Percentiles rank a stretch among this genome's conserved stretches.
phyloP scores from a whole-genome alignment of 2,888 invertebrate species.

The Catocala sponsa region DNA sequence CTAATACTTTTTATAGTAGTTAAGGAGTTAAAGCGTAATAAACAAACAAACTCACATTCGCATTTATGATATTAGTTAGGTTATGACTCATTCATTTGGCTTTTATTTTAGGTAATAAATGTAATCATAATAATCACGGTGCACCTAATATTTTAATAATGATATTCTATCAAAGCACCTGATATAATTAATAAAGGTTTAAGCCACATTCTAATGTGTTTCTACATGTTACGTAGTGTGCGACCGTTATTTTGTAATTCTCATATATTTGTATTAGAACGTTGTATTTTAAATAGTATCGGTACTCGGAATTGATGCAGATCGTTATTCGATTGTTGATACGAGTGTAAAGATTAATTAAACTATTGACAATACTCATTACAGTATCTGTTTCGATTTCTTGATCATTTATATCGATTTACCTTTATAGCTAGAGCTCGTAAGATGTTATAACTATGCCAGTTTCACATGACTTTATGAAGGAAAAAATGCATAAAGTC shows the following conservation, averaged over 20 bases:
- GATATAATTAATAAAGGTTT: constrained; percentile 61
- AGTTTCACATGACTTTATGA: no score
- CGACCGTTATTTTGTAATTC: constrained; percentile 68
- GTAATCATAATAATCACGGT: no score
- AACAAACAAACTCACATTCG: no score
- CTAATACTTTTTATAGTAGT: no score
- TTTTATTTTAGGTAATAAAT: no score
- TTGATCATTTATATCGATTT: no score
- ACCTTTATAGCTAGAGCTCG: no score
- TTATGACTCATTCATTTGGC: no score
- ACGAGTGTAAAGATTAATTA: constrained; percentile 39
- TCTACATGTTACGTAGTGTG: constrained; percentile 61
- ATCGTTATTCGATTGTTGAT: constrained; percentile 50
- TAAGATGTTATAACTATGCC: no score
- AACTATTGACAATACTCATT: constrained; percentile 27
- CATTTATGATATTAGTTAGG: no score
- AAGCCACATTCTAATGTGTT: constrained; percentile 54
- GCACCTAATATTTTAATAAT: not conserved
- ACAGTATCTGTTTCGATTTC: constrained; percentile 28
- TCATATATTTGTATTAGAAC: constrained; percentile 65
- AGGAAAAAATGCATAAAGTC: no score
- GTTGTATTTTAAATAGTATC: constrained; percentile 67
- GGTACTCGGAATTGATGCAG: constrained; percentile 61
- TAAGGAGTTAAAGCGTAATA: no score
- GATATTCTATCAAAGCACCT: constrained; percentile 26